Evolutionary conservation across 2,797 vertebrate genomes (phyloP).

Genomic region (Sciaenops ocellatus): DNA sequence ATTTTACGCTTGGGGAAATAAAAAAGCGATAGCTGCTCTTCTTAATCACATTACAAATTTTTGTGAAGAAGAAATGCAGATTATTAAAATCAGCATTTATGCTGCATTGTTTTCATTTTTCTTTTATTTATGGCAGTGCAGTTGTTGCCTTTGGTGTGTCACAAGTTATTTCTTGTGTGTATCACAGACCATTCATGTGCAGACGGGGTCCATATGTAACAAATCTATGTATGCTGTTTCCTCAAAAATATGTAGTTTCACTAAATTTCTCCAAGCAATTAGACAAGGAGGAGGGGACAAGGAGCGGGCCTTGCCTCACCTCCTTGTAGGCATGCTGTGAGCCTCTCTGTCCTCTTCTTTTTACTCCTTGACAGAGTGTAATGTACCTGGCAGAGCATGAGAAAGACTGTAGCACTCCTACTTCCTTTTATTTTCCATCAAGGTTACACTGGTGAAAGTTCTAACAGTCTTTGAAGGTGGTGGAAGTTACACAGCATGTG

Average conservation of each 20-base stretch:
- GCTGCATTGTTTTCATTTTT: not conserved
- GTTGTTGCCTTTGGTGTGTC: constrained; percentile 41
- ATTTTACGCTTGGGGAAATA: constrained; percentile 67
- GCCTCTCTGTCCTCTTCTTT: constrained; percentile 58
- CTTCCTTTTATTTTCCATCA: constrained; percentile 56
- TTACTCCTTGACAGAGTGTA: constrained; percentile 54
- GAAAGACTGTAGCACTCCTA: constrained; percentile 35
- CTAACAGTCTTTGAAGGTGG: constrained; percentile 40
- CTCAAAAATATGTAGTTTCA: constrained; percentile 48
- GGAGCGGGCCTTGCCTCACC: constrained; percentile 52
- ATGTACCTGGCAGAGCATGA: constrained; percentile 51
- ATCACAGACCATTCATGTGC: constrained; percentile 6
- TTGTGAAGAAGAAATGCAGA: constrained; percentile 50
- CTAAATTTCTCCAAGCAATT: constrained; percentile 65
- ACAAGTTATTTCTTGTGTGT: constrained; percentile 17
- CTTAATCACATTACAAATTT: constrained; percentile 62
- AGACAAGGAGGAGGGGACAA: constrained; percentile 57
- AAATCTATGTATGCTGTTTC: constrained; percentile 24
- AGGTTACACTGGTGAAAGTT: constrained; percentile 47
- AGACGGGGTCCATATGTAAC: constrained; percentile 23
- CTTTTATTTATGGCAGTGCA: not conserved
- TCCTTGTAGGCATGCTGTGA: constrained; percentile 46
- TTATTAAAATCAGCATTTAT: constrained; percentile 46
- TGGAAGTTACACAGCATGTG: not conserved
- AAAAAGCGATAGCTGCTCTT: constrained; percentile 42